These are phyloP conservation scores for Myotis findleyi DNA, from an alignment of 2,797 vertebrate genomes.

Conservation along the genomic window DNA sequence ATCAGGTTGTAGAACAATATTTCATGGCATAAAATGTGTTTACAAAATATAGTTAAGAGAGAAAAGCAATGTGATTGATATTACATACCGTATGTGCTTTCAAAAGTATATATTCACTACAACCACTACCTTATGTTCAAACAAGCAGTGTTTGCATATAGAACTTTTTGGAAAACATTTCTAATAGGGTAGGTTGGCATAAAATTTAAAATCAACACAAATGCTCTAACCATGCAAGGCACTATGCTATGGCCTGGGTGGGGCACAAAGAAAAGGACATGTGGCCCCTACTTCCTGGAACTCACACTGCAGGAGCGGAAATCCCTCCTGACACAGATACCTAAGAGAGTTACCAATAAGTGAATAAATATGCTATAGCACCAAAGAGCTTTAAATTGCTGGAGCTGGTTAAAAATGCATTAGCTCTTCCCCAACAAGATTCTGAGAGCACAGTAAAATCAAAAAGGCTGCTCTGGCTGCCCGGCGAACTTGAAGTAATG, in stretches of 20 bases:
- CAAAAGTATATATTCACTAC: not conserved
- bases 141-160: not conserved
- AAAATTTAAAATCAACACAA: not conserved
- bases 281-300: not conserved
- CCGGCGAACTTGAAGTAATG: conserved; percentile 70
- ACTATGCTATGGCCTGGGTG: not conserved
- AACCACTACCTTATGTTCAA: not conserved
- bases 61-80: not conserved
- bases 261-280: not conserved
- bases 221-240: not conserved
- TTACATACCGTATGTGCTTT: not conserved
- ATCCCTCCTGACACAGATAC: not conserved
- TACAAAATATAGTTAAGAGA: not conserved
- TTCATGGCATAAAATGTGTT: not conserved
- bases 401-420: conserved; percentile 68
- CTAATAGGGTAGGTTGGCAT: not conserved
- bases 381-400: conserved; percentile 12
- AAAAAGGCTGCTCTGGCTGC: conserved; percentile 8
- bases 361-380: not conserved
- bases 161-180: not conserved
- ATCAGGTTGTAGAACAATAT: not conserved
- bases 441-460: conserved; percentile 33
- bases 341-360: not conserved
- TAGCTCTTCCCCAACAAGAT: conserved; percentile 39
- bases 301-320: not conserved